Percentiles rank a stretch among this genome's conserved stretches.
Conservation (phyloP, 1,140 invertebrate species). For the Ceratina australensis region DNA sequence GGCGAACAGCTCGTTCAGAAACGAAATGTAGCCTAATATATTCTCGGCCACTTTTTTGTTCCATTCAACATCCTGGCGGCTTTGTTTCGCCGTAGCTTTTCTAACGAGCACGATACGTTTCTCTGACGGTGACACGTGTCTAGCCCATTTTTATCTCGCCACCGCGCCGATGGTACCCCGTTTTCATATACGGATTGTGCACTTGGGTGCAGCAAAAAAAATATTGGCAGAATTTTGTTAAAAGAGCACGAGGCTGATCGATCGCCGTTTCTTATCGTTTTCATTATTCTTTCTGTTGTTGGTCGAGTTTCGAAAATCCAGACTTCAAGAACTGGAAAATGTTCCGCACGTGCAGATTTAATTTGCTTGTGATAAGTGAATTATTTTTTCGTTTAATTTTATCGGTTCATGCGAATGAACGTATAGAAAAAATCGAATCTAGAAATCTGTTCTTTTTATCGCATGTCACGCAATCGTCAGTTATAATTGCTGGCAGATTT, state of each 20-base stretch:
- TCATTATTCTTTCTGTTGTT: no score
- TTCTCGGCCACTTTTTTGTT: not conserved
- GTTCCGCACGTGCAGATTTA: no score
- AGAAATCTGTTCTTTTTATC: no score
- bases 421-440: no score
- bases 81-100: not conserved
- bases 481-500: not conserved
- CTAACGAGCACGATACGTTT: not conserved
- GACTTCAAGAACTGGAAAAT: no score
- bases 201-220: not conserved
- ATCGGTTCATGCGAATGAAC: no score
- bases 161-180: not conserved
- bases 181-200: not conserved
- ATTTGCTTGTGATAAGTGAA: no score
- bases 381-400: no score
- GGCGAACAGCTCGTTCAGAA: not conserved
- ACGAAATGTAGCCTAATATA: not conserved
- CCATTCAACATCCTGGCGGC: not conserved
- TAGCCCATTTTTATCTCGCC: not conserved
- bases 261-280: not conserved
- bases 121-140: slow-evolving; percentile 3
- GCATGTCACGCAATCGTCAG: not conserved
- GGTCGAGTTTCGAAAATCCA: no score
- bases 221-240: not conserved
- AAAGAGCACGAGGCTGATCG: no score